Conservation (phyloP, 2,113 vertebrate species). For the Pipa parva region DNA sequence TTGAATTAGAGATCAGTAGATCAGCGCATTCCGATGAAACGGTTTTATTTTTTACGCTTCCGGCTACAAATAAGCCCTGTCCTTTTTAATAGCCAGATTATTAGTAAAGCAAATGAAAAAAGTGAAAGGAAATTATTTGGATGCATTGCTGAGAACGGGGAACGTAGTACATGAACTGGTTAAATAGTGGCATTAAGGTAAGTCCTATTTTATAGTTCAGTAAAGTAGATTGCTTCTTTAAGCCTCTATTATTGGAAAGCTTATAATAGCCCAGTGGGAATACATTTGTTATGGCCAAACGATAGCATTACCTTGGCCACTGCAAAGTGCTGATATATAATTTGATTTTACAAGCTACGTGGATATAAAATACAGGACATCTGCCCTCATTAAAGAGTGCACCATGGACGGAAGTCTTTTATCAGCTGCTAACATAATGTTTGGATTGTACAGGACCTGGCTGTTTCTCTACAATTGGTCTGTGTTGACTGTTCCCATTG, state of each 20-base stretch:
- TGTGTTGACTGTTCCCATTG: constrained; percentile 27
- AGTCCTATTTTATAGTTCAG: constrained; percentile 27
- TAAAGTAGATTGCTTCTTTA: constrained; percentile 37
- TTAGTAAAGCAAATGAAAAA: no score
- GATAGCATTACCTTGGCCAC: constrained; percentile 11
- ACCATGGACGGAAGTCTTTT: constrained; percentile 23
- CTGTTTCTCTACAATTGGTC: constrained; percentile 12
- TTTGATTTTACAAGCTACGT: constrained; percentile 37
- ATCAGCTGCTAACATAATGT: constrained; percentile 22
- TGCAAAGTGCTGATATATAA: constrained; percentile 37
- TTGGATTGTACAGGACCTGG: constrained; percentile 10
- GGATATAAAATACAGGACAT: constrained; percentile 34
- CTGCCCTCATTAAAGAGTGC: constrained; percentile 20
- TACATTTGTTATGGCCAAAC: constrained; percentile 6
- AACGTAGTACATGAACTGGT: not conserved
- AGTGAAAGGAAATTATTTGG: no score
- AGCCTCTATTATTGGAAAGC: constrained; percentile 35
- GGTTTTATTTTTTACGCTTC: no score
- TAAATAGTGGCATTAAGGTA: constrained; percentile 24
- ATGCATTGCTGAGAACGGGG: no score
- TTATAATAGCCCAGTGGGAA: constrained; percentile 41
- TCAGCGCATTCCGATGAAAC: no score
- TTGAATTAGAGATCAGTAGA: no score
- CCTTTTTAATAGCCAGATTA: no score
- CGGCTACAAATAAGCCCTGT: no score